Conservation (phyloP, 2,797 vertebrate species). For the Sus cebifrons region DNA sequence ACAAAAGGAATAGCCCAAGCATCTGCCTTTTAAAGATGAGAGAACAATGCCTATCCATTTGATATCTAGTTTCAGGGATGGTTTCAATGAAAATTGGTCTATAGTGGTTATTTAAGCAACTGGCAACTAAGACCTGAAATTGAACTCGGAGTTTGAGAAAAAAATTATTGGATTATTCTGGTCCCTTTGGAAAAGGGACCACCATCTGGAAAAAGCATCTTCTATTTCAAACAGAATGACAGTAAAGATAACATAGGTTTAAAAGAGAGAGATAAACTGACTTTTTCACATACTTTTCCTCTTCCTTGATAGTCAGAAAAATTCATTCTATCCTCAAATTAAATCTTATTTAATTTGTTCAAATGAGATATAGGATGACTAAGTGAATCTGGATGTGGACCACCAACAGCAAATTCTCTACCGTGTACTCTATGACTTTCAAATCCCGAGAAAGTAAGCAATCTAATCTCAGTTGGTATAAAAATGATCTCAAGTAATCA, state of each 20-base stretch:
- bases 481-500: constrained; percentile 2
- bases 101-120: constrained; percentile 69
- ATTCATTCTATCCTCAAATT: background rate
- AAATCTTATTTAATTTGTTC: background rate
- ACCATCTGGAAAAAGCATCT: background rate
- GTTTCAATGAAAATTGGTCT: constrained; percentile 50
- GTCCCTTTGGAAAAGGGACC: constrained; percentile 7
- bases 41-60: background rate
- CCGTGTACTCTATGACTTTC: background rate
- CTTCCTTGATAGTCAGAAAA: background rate
- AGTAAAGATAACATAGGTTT: background rate
- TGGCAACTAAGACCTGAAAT: constrained; percentile 46
- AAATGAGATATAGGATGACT: background rate
- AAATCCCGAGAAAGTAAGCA: background rate
- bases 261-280: background rate
- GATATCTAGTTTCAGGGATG: constrained; percentile 37
- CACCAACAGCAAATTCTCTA: background rate
- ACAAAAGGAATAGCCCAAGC: background rate
- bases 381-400: background rate
- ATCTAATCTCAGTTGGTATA: background rate
- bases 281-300: background rate
- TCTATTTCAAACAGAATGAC: background rate
- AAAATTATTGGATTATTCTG: background rate
- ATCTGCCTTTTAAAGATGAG: constrained; percentile 16
- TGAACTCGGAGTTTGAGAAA: constrained; percentile 34